Base-by-base conservation (phyloP, 2,113 vertebrate species). In the Athene noctua region DNA sequence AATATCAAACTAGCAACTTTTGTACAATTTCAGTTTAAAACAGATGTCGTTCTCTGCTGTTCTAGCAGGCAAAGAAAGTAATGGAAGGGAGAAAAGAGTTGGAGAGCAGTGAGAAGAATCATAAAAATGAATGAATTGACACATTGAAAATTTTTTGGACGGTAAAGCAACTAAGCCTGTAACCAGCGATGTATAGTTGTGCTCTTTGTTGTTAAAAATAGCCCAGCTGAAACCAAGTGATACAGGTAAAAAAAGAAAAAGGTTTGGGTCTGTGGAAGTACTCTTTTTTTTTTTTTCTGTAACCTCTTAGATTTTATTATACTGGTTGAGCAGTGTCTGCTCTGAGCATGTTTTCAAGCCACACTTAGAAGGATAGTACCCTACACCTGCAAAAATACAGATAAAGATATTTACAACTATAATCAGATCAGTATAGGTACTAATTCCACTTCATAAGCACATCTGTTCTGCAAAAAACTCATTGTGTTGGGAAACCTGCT, bases 1-100 rank as follows among this genome's bases (percentile, higher is more conserved):
- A 89, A 80, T 91, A 88, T 92, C 90, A 87, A 89, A 67, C 88
- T 61, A 81, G 61, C 46, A 88, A 47, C 84, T 92, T 94, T 22
- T 74, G 55, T 90, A 36, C 86, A 70, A 26, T 90, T 92, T 88
- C 13, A 2, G 1, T 90, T 91, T 91, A 55, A 94, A 96, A 83
- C 92, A 88, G 86, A 82, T 90, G 81, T 70, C 62, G 5, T 79
- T 86, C 74, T 77, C 36, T 82, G 68, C 38, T 91, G 30, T 82
- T 42, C 66, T 73, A 82, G 32, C 32, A 90, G 55, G 71, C 84
- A 91, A 75, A 79, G 62, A 78, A 49, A 84, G 40, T 59, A 87
- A 42, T 79, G 59, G 57, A 72, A 87, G n/a, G 34, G 66, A 92
- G 46, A 75, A 80, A 65, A 80, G 26, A 92, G 54, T 47, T 94